Percentiles rank a stretch among this genome's conserved stretches.
These are phyloP conservation scores for Drosophila nr. perissopoda DNA, from an alignment of 2,888 invertebrate genomes.

Conservation along the genomic window DNA sequence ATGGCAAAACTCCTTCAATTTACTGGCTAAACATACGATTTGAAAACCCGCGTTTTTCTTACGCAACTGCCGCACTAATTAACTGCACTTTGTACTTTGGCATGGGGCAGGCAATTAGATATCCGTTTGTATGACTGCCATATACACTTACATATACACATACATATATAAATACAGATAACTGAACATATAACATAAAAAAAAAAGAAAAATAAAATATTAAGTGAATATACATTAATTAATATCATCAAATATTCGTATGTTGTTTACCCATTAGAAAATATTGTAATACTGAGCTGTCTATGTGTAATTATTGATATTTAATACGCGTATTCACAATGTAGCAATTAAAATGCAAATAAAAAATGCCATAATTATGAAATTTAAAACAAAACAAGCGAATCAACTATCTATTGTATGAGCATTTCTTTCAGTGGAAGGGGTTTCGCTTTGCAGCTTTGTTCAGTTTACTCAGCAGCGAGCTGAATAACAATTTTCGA, in stretches of 20 bases:
- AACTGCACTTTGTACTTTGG: slow-evolving; percentile 49
- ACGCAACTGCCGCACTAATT: slow-evolving; percentile 57
- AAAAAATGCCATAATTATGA: slow-evolving; percentile 81
- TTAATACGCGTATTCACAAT: slow-evolving; percentile 74
- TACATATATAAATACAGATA: slow-evolving; percentile 24
- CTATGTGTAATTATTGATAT: slow-evolving; percentile 80
- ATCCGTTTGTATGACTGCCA: slow-evolving; percentile 45
- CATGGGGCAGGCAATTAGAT: slow-evolving; percentile 61
- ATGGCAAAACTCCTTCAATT: slow-evolving; percentile 71
- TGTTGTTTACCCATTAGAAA: slow-evolving; percentile 71
- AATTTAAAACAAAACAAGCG: slow-evolving; percentile 54
- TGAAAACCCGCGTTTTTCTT: slow-evolving; percentile 23
- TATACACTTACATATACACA: slow-evolving; percentile 16
- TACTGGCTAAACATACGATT: slow-evolving; percentile 41
- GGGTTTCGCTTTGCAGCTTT: too few species aligned
- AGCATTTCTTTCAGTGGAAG: neutral
- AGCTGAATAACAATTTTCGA: neutral
- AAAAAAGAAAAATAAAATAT: slow-evolving; percentile 44
- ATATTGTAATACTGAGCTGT: slow-evolving; percentile 53
- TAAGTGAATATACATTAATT: slow-evolving; percentile 48
- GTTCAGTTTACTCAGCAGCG: neutral
- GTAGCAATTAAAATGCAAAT: slow-evolving; percentile 75
- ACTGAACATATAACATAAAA: slow-evolving; percentile 26
- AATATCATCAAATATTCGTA: slow-evolving; percentile 44
- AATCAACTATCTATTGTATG: neutral